Evolutionary conservation across 37 sponge, comb jelly and placozoan species (phyloP).

Genomic region (Mnemiopsis leidyi): DNA sequence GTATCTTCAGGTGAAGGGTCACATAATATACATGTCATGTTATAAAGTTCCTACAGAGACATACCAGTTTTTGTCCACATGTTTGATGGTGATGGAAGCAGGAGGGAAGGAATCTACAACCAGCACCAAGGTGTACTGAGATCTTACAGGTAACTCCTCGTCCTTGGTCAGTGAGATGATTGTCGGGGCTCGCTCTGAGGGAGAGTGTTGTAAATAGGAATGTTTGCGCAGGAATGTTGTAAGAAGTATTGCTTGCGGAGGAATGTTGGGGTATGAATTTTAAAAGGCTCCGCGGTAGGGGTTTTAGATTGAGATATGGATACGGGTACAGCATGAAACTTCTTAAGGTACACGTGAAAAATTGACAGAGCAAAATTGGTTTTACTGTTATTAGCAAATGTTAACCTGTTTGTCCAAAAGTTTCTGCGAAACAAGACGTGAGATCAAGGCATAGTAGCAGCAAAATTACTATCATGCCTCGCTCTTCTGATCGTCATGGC

Average conservation of each 20-base stretch:
- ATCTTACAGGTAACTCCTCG: not conserved
- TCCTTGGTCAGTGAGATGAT: not conserved
- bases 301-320: too few relatives aligned
- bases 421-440: not conserved
- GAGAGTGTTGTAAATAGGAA: not conserved
- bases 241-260: too few relatives aligned
- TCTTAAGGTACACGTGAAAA: too few relatives aligned
- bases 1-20: too few relatives aligned
- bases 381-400: too few relatives aligned
- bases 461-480: not conserved
- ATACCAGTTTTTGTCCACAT: conserved; percentile 6
- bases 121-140: not conserved
- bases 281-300: too few relatives aligned
- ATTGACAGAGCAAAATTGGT: too few relatives aligned
- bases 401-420: too few relatives aligned
- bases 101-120: conserved; percentile 14
- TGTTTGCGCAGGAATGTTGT: too few relatives aligned
- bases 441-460: not conserved
- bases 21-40: too few relatives aligned
- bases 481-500: not conserved
- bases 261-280: too few relatives aligned
- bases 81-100: not conserved
- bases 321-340: too few relatives aligned
- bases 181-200: not conserved
- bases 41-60: not conserved